Percentiles rank a stretch among this genome's conserved stretches.
Evolutionary conservation across 1,140 invertebrate genomes (phyloP).

Genomic region (Drosophila tani): DNA sequence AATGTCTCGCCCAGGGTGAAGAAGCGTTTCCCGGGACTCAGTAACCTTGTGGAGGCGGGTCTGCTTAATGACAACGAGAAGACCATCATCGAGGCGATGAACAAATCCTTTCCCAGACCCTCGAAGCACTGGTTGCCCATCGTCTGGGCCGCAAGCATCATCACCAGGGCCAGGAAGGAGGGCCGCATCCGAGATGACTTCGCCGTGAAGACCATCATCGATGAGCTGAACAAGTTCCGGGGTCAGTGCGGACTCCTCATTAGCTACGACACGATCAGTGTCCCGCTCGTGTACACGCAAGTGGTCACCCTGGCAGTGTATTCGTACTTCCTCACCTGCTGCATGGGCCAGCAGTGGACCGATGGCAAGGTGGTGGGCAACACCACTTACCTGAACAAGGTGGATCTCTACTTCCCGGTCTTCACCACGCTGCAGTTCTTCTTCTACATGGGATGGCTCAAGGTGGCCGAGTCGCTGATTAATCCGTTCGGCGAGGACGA

Average conservation of each 20-base stretch:
- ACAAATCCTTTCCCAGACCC: slow-evolving; percentile 93
- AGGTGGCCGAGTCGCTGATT: slow-evolving; percentile 92
- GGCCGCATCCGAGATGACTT: slow-evolving; percentile 96
- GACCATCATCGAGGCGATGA: slow-evolving; percentile 91
- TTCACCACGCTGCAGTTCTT: slow-evolving; percentile 94
- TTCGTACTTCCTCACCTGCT: slow-evolving; percentile 92
- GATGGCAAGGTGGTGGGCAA: slow-evolving; percentile 84
- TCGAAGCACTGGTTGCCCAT: slow-evolving; percentile 98
- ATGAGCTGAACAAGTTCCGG: slow-evolving; percentile 95
- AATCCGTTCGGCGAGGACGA: slow-evolving; percentile 96
- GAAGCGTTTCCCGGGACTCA: slow-evolving; percentile 95
- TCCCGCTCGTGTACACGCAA: slow-evolving; percentile 97
- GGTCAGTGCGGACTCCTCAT: slow-evolving; percentile 93
- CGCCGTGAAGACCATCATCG: slow-evolving; percentile 95
- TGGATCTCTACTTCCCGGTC: slow-evolving; percentile 93
- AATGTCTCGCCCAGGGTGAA: slow-evolving; percentile 95
- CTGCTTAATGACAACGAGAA: slow-evolving; percentile 95
- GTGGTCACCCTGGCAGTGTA: slow-evolving; percentile 97
- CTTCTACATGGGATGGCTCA: slow-evolving; percentile 96
- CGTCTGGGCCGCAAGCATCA: slow-evolving; percentile 96
- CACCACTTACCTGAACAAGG: slow-evolving; percentile 85
- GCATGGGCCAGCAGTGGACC: slow-evolving; percentile 93
- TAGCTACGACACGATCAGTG: slow-evolving; percentile 96
- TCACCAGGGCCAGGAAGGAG: slow-evolving; percentile 94
- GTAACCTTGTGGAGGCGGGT: slow-evolving; percentile 95